These are phyloP conservation scores for Cyclura pinguis DNA, from an alignment of 2,797 vertebrate genomes.

Conservation along the genomic window DNA sequence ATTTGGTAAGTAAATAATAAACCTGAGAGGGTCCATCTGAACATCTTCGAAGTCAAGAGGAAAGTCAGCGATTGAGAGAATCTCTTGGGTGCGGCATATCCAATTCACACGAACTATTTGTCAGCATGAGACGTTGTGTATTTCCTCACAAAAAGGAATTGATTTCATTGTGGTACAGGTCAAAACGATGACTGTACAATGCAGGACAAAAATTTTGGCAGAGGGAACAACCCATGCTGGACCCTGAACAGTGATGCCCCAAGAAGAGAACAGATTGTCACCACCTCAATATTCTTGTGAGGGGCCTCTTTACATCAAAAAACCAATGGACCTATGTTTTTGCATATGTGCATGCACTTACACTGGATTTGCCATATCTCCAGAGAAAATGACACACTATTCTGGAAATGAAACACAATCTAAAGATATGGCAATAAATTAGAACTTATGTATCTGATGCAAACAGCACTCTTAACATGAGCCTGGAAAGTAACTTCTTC, in stretches of 20 bases:
- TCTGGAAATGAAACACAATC: background rate
- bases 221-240: too few relatives aligned
- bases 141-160: background rate
- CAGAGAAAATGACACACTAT: background rate
- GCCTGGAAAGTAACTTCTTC: background rate
- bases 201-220: background rate
- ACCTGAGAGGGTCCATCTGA: background rate
- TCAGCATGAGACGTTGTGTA: background rate
- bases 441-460: background rate
- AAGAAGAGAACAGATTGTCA: background rate
- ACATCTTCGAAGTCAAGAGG: background rate
- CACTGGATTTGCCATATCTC: background rate
- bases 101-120: background rate
- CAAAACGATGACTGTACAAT: background rate
- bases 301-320: background rate
- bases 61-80: background rate
- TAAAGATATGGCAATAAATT: too few relatives aligned
- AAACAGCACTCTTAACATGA: background rate
- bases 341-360: background rate
- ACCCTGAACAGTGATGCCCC: background rate
- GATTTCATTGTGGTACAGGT: background rate
- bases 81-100: too few relatives aligned
- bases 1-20: background rate
- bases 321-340: background rate
- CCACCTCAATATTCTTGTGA: background rate